Percentiles rank a stretch among this genome's conserved stretches.
Conservation (phyloP, 1,140 invertebrate species). For the Bombus cullumanus region DNA sequence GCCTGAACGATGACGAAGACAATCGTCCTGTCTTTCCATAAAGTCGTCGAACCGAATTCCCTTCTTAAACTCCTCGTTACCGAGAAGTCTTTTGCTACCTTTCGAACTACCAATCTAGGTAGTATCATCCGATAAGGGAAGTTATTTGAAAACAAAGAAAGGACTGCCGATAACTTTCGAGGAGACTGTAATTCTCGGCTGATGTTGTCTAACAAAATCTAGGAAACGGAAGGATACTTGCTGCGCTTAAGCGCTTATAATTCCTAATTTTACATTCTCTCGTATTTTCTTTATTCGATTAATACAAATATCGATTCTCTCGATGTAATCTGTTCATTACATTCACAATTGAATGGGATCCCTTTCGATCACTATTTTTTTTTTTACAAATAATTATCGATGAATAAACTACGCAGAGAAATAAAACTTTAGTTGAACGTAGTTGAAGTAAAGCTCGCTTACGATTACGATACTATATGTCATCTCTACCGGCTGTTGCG, state of each 20-base stretch:
- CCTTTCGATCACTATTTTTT: too few relatives aligned
- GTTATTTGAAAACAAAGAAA: conserved; percentile 43
- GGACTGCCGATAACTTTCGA: conserved; percentile 45
- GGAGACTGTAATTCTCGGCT: conserved; percentile 28
- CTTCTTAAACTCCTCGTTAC: conserved; percentile 73
- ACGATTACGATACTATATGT: conserved; percentile 29
- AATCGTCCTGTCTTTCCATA: conserved; percentile 51
- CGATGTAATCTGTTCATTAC: too few relatives aligned
- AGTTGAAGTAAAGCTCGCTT: conserved; percentile 35
- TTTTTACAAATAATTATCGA: not conserved
- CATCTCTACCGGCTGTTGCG: conserved; percentile 20
- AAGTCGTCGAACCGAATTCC: conserved; percentile 51
- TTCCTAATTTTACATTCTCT: not conserved
- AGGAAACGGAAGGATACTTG: not conserved
- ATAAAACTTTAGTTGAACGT: not conserved
- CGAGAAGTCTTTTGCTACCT: conserved; percentile 53
- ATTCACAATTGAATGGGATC: too few relatives aligned
- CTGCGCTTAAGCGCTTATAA: not conserved
- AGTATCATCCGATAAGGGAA: conserved; percentile 48
- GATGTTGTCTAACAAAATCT: conserved; percentile 19
- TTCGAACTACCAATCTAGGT: conserved; percentile 34
- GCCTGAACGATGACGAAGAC: conserved; percentile 53
- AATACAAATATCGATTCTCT: not conserved
- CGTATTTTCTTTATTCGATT: not conserved
- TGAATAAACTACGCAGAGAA: not conserved